phyloP scores from a whole-genome alignment of 2,113 vertebrate species.

The Gymnarchus niloticus region DNA sequence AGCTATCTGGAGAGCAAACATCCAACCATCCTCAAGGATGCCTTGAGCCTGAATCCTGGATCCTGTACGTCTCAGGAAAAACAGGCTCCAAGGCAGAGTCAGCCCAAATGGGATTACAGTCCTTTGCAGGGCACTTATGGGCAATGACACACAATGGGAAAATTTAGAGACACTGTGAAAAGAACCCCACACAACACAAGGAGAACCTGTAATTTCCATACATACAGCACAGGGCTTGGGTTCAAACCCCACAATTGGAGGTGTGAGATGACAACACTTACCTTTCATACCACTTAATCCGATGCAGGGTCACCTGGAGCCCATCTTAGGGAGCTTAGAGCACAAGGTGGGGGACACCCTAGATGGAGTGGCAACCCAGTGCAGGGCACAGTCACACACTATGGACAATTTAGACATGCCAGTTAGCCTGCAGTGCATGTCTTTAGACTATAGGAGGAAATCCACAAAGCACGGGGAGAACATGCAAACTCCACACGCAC shows the following conservation, averaged over 20 bases:
- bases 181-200: neutral
- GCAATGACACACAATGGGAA: neutral
- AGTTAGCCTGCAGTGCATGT: no score
- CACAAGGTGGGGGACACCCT: no score
- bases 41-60: neutral
- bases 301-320: no score
- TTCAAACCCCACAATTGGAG: neutral
- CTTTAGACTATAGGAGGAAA: neutral
- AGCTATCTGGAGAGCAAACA: conserved; percentile 42
- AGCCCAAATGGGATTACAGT: neutral
- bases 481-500: neutral
- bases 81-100: neutral
- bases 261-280: neutral
- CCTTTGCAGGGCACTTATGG: neutral
- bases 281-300: no score
- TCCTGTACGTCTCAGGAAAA: neutral
- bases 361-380: no score
- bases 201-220: neutral
- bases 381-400: no score
- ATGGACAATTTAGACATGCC: no score
- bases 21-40: neutral
- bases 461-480: neutral
- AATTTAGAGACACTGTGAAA: neutral
- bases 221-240: neutral
- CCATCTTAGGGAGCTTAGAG: no score